Evolutionary conservation across 2,113 vertebrate species (phyloP).

Genomic region (Muntiacus muntjak): DNA sequence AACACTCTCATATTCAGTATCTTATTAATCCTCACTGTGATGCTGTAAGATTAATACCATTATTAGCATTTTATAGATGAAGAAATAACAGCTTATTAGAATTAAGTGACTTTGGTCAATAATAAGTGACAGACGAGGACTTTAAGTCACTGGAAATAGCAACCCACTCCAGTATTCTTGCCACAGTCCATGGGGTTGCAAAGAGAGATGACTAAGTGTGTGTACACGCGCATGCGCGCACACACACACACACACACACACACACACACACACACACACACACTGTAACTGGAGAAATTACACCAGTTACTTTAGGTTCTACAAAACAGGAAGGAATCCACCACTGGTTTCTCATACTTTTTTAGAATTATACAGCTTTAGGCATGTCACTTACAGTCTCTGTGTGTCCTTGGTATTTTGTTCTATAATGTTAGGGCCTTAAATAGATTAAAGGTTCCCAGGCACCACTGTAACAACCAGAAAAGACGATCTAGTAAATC

Average conservation of each 20-base stretch:
- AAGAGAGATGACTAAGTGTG: background rate
- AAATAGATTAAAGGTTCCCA: background rate
- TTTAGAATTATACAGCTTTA: background rate
- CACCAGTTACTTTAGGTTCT: background rate
- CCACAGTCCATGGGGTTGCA: background rate
- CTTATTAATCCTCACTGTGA: background rate
- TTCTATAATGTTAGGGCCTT: background rate
- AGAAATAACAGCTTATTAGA: conserved; percentile 2
- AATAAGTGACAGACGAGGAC: background rate
- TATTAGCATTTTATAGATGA: conserved; percentile 26
- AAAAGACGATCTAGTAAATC: background rate
- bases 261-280: background rate
- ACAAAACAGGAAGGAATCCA: background rate
- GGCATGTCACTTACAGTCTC: background rate
- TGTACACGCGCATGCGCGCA: background rate
- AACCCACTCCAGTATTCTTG: background rate
- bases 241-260: too few species aligned
- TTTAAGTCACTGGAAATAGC: background rate
- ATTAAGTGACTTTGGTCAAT: background rate
- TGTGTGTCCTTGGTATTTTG: background rate
- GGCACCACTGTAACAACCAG: background rate
- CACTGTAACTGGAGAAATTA: background rate
- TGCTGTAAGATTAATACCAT: background rate
- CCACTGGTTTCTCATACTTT: background rate
- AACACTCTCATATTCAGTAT: background rate